These are phyloP conservation scores for Pyralis farinalis DNA, from an alignment of 2,888 invertebrate species.

Conservation along the genomic window DNA sequence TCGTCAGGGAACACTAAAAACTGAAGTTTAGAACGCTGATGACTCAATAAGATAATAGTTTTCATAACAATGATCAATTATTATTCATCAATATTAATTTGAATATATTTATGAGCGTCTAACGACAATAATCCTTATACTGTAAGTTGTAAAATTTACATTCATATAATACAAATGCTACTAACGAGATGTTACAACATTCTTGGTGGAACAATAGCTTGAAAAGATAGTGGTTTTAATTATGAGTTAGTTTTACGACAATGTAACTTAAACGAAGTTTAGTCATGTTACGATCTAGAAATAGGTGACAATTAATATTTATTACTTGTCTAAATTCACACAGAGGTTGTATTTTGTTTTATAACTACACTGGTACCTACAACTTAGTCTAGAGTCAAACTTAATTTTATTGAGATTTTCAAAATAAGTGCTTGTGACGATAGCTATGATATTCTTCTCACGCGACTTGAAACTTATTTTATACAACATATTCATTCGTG, in stretches of 20 bases:
- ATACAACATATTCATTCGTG: no score
- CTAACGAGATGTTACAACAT: constrained; percentile 16
- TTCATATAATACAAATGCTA: constrained; percentile 4
- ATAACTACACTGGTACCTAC: no score
- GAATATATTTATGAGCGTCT: constrained; percentile 13
- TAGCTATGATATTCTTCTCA: no score
- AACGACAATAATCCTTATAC: constrained; percentile 10
- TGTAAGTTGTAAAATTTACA: constrained; percentile 11
- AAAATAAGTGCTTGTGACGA: no score
- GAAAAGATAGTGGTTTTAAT: constrained; percentile 20
- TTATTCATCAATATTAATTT: constrained; percentile 32
- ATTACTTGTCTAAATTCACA: no score
- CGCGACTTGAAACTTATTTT: no score
- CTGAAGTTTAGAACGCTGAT: constrained; percentile 15
- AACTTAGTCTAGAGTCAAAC: no score
- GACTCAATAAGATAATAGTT: constrained; percentile 28
- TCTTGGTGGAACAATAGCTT: constrained; percentile 19
- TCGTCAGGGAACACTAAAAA: not conserved
- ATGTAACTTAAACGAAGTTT: constrained; percentile 5
- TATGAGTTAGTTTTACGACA: constrained; percentile 17
- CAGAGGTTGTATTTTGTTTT: no score
- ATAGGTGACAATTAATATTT: no score
- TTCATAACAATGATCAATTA: constrained; percentile 31
- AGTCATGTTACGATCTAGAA: no score
- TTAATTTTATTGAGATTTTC: no score